Conservation (phyloP, 2,888 invertebrate species). For the Melinaea marsaeus region DNA sequence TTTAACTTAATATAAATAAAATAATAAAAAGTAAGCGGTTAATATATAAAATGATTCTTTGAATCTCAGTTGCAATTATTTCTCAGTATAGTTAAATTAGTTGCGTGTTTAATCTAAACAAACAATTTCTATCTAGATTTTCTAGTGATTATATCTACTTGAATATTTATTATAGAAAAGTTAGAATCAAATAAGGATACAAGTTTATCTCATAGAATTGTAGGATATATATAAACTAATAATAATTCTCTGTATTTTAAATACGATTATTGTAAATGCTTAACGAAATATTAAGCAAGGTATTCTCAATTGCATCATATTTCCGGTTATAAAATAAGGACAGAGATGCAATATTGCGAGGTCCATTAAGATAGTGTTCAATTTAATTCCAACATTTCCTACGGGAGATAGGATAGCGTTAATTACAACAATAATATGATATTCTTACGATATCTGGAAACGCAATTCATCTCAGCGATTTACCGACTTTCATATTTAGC, state of each 20-base stretch:
- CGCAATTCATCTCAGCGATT: constrained; percentile 3
- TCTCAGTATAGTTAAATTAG: no score
- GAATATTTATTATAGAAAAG: not conserved
- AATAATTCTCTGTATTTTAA: no score
- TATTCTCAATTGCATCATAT: constrained; percentile 8
- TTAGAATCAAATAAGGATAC: not conserved
- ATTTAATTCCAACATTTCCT: constrained; percentile 13
- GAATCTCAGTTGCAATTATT: no score
- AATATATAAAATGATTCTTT: no score
- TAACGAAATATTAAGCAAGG: not conserved
- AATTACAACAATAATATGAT: constrained; percentile 12
- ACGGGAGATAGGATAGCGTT: constrained; percentile 7
- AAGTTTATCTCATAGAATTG: not conserved
- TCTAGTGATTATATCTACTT: not conserved
- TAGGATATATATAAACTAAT: no score
- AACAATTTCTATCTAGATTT: no score
- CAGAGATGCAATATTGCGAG: constrained; percentile 11
- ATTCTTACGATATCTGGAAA: constrained; percentile 10
- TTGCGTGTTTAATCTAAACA: no score
- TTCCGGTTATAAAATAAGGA: constrained; percentile 4
- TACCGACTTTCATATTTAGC: not conserved
- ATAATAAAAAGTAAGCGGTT: no score
- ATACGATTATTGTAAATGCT: no score
- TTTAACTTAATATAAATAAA: no score
- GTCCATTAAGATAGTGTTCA: constrained; percentile 17